Conservation (phyloP, 2,113 vertebrate species). For the Echinops telfairi region DNA sequence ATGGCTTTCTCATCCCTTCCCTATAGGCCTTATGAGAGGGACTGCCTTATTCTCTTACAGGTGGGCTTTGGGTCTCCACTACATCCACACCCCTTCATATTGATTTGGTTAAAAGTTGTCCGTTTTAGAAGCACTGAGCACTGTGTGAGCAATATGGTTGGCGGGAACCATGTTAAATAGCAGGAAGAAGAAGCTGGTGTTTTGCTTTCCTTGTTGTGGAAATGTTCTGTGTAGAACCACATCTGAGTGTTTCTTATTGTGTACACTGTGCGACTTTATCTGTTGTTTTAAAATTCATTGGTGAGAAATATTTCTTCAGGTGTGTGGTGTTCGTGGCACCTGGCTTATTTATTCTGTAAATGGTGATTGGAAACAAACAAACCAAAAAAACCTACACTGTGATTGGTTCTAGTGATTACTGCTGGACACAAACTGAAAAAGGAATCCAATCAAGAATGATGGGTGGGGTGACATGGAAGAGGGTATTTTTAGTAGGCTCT, state of each 20-base stretch:
- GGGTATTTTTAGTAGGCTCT: background rate
- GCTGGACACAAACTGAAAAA: background rate
- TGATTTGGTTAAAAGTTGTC: background rate
- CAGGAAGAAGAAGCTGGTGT: background rate
- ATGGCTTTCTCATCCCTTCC: no score
- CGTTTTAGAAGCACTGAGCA: constrained; percentile 2
- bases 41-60: no score
- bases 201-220: background rate
- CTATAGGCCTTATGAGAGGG: no score
- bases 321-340: background rate
- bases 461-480: background rate
- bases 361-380: background rate
- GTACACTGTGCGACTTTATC: background rate
- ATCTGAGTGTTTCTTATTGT: background rate
- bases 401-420: background rate
- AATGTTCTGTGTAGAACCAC: background rate
- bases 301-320: background rate
- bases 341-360: constrained; percentile 27
- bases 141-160: background rate
- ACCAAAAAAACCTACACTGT: background rate
- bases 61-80: no score
- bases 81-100: no score
- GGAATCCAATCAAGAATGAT: background rate
- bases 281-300: constrained; percentile 43
- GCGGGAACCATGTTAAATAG: background rate